Base-by-base conservation (phyloP, 1,140 invertebrate genomes). In the Micrasema minimum region DNA sequence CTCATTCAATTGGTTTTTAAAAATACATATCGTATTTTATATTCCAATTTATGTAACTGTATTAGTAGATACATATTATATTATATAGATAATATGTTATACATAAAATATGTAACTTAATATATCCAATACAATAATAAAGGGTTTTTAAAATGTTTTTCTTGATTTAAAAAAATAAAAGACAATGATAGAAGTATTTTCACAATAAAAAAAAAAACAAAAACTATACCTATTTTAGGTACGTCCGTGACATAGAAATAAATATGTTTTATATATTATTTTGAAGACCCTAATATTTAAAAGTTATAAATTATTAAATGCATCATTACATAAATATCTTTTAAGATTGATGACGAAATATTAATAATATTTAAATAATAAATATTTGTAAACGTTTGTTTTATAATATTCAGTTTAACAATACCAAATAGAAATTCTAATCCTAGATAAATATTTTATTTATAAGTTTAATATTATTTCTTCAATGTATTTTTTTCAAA, bases 371-470 rank as follows among this genome's bases (percentile, higher is more conserved):
- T 14, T 22, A 37, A 14, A 31, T 20, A 1, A 7, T 37, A 6
- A 18, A 57, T n/a, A 23, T 53, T 12, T 14, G n/a, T 57, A 31
- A 14, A n/a, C 5, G n/a, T 7, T n/a, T 31, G 12, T n/a, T 31
- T 31, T 16, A 1, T n/a, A 57, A 45, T 31, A 64, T 69, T 48
- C 37, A 62, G 57, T 50, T 71, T 75, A 75, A 75, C 73, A 72
- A 75, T 72, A 75, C 73, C 73, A 75, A 75, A 75, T 75, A 75
- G 70, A 72, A 45, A 72, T 71, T 48, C 73, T 75, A 75, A 75
- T 75, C 73, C 66, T 75, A 75, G 73, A 61, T 67, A 45, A 67
- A 61, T 55, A 37, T 45, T 41, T 41, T 48, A 64, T 38, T 18
- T 61, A 14, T 71, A 66, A 69, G 66, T 48, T 65, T 69, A 62